A percentile compares a stretch with the other conserved stretches of the same genome.
These are phyloP conservation scores for Cyanoderma ruficeps DNA, from an alignment of 2,113 vertebrate species.

Conservation along the genomic window DNA sequence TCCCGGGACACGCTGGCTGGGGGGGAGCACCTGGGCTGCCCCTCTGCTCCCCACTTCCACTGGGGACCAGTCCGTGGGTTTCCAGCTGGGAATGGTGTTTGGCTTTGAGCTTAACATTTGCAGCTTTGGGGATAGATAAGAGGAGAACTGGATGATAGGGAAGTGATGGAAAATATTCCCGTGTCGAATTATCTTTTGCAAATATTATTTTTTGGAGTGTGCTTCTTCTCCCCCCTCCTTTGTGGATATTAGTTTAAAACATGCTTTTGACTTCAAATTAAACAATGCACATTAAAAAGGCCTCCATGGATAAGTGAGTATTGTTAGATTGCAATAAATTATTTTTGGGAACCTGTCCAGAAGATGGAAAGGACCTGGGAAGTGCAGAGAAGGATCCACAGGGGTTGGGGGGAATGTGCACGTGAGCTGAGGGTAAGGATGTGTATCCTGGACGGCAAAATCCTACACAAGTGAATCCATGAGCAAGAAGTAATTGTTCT, in stretches of 20 bases:
- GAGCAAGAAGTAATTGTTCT: neutral
- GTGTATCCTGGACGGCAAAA: neutral
- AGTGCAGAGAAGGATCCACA: accelerated
- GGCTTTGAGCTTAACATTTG: neutral
- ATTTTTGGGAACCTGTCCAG: neutral
- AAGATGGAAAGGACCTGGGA: neutral
- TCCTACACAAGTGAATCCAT: neutral
- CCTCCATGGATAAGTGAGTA: neutral
- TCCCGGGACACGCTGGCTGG: accelerated
- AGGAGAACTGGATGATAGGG: neutral
- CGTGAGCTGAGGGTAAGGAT: accelerated
- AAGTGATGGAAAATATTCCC: neutral
- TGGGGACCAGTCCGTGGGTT: neutral
- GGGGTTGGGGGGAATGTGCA: neutral
- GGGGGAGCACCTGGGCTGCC: neutral
- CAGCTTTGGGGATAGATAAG: neutral
- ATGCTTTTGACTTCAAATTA: neutral
- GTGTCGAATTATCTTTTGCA: neutral
- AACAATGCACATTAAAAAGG: neutral
- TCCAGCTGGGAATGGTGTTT: neutral
- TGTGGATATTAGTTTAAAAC: neutral
- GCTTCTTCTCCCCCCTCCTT: neutral
- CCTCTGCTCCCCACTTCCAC: neutral
- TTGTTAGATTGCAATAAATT: neutral
- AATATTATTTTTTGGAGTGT: neutral